Conservation (phyloP, 37 sponge, comb jelly and placozoan species). For the Crambe crambe region DNA sequence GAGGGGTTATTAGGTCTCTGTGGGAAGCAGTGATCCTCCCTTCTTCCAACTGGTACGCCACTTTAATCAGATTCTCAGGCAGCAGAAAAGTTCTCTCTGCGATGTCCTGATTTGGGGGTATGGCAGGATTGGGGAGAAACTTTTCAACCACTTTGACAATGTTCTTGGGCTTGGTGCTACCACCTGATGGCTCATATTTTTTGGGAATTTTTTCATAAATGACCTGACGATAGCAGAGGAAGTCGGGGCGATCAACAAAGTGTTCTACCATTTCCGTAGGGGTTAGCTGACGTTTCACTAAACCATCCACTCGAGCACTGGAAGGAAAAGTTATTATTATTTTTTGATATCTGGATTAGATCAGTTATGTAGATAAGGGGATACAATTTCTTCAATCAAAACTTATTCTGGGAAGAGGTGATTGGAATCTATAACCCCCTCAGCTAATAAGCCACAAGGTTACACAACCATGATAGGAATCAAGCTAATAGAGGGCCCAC, state of each 20-base stretch:
- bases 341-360: background rate
- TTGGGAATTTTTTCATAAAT: constrained; percentile 42
- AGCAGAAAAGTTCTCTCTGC: constrained; percentile 73
- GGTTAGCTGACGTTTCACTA: constrained; percentile 69
- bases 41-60: constrained; percentile 85
- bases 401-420: background rate
- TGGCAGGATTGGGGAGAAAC: constrained; percentile 72
- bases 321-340: constrained; percentile 5
- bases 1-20: constrained; percentile 74
- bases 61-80: constrained; percentile 63
- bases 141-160: constrained; percentile 71
- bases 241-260: constrained; percentile 78
- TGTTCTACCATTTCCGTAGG: constrained; percentile 76
- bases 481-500: too few relatives aligned
- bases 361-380: too few relatives aligned
- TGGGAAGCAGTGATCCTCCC: constrained; percentile 79
- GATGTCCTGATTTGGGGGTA: constrained; percentile 76
- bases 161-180: constrained; percentile 18
- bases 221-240: constrained; percentile 66
- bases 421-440: background rate
- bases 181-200: constrained; percentile 53
- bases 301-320: constrained; percentile 93
- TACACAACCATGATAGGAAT: too few relatives aligned
- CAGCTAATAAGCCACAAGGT: too few relatives aligned
- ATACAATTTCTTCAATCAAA: background rate